Evolutionary conservation across 2,113 vertebrate genomes (phyloP), one percentile per base, ranked within the genome.

Genomic region (Haemorhous mexicanus): DNA sequence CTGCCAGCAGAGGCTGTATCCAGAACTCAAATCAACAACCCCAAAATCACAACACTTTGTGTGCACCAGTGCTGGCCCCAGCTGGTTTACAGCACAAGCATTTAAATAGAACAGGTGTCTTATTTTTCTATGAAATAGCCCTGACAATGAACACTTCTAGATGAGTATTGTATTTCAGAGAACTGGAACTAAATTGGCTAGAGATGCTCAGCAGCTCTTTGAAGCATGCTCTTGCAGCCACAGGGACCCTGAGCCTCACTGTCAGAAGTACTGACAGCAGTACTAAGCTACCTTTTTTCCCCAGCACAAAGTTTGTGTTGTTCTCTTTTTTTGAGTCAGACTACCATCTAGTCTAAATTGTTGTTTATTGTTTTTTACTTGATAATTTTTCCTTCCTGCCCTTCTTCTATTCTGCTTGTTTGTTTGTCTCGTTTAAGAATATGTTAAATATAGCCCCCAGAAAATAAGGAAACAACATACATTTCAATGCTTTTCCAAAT

Each of bases 1-100:
- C 75, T 66, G 27, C 22, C 62, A 53, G 30, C 21, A 13, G 55
- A 74, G 13, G 11, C n/a, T 75, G 27, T 11, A 17, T 35, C 62
- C 55, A 43, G 55, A 86, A 16, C 52, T 46, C 56, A 79, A 76
- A 70, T 33, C 44, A 22, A n/a, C 0, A 0, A 70, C 8, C 26
- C 26, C 26, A 8, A 69, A 59, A 61, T 16, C 2, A 2, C 30
- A 53, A 9, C 39, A 37, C 13, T 19, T 55, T 33, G 33, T 50
- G 5, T 16, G 28, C 49, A 21, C 10, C 0, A 0, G 4, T 10
- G 26, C 55, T 72, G 84, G 18, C 39, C 64, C 47, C 47, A 63
- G 28, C 47, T 72, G 59, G 24, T 52, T 77, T 41, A 33, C 6
- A 55, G 44, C 18, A 73, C 33, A 49, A n/a, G 26, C 59, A 33